Percentiles rank a stretch among this genome's conserved stretches.
These are phyloP conservation scores for Eurois occulta DNA, from an alignment of 2,888 invertebrate species.

Conservation along the genomic window DNA sequence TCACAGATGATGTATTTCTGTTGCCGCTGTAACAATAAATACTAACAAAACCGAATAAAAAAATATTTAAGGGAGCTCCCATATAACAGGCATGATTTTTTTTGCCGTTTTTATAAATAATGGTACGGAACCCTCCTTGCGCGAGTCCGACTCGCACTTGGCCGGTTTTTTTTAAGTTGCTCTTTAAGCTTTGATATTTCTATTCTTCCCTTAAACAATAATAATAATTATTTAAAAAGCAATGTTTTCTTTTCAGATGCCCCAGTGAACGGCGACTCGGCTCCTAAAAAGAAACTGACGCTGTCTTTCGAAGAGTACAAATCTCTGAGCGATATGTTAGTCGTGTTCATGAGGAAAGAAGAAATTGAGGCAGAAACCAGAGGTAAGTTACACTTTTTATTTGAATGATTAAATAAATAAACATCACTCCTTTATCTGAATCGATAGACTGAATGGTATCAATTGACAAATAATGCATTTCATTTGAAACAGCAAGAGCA, in stretches of 20 bases:
- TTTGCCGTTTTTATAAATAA: too few relatives aligned
- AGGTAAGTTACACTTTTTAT: conserved; percentile 79
- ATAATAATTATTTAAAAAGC: background rate
- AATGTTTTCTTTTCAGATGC: conserved; percentile 68
- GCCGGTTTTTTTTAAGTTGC: too few relatives aligned
- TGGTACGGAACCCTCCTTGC: too few relatives aligned
- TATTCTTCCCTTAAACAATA: too few relatives aligned
- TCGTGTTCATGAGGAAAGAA: conserved; percentile 96
- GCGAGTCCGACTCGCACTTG: too few relatives aligned
- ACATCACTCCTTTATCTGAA: background rate
- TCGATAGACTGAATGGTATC: background rate
- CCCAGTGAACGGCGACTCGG: conserved; percentile 80
- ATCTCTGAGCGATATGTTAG: conserved; percentile 96
- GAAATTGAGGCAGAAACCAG: conserved; percentile 93
- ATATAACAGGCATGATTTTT: too few relatives aligned
- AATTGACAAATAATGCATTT: too few relatives aligned
- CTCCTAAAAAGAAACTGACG: conserved; percentile 93
- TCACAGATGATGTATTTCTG: too few relatives aligned
- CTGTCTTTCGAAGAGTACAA: conserved; percentile 98
- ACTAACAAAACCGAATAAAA: too few relatives aligned
- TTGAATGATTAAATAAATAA: background rate
- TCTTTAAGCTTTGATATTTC: too few relatives aligned
- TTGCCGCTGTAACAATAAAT: too few relatives aligned
- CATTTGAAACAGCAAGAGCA: background rate
- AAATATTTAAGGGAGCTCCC: too few relatives aligned